Conservation (phyloP, 2,113 vertebrate genomes). For the Myiopsitta monachus region DNA sequence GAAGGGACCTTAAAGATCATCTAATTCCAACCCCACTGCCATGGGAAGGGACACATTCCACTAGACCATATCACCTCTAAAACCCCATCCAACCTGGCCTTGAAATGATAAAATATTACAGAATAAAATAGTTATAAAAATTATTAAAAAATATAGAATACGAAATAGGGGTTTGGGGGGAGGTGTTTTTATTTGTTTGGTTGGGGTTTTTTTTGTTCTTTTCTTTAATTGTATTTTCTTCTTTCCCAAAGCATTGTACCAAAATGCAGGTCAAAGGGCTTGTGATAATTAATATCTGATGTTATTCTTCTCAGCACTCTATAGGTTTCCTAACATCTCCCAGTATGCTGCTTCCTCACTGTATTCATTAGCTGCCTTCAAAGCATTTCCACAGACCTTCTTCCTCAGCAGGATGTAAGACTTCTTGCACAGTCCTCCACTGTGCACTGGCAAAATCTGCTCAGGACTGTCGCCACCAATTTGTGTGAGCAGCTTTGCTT, state of each 20-base stretch:
- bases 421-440: not conserved
- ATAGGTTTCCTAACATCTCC: not conserved
- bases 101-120: not conserved
- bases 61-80: not conserved
- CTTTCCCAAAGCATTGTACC: not conserved
- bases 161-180: too few relatives aligned
- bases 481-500: not conserved
- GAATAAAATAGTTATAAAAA: not conserved
- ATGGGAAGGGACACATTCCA: not conserved
- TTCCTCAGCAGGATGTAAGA: not conserved
- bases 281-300: not conserved
- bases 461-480: not conserved
- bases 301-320: not conserved
- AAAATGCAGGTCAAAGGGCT: not conserved
- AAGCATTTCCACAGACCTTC: not conserved
- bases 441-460: not conserved
- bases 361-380: conserved; percentile 17
- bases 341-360: not conserved
- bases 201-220: not conserved
- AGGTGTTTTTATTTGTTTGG: not conserved
- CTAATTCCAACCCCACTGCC: not conserved
- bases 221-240: not conserved
- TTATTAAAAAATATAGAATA: not conserved
- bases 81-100: not conserved
- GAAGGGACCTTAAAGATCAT: not conserved